Evolutionary conservation across 2,888 invertebrate genomes (phyloP).

Genomic region (Tetrapedia diversipes): DNA sequence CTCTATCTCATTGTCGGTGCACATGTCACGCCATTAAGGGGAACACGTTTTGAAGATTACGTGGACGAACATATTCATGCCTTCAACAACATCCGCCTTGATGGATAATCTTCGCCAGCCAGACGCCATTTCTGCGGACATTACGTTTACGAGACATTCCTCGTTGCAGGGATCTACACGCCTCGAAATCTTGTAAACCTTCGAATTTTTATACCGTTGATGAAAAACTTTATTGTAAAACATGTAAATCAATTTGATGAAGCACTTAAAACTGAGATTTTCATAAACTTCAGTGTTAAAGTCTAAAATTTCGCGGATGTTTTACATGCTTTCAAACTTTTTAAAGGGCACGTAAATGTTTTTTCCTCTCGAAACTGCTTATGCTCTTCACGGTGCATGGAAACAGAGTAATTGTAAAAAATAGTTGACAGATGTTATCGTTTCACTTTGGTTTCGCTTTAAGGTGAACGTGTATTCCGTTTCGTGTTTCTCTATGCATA

Average conservation of each 20-base stretch:
- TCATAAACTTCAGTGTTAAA: too few species aligned
- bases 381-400: too few species aligned
- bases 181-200: not conserved
- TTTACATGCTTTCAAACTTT: too few species aligned
- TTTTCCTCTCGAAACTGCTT: too few species aligned
- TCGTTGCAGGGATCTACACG: not conserved
- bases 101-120: not conserved
- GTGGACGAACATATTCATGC: conserved; percentile 1
- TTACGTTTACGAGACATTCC: not conserved
- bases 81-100: conserved; percentile 6
- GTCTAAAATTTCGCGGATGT: too few species aligned
- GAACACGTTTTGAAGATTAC: conserved; percentile 16
- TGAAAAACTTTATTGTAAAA: not conserved
- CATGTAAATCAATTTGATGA: too few species aligned
- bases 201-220: not conserved
- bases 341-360: too few species aligned
- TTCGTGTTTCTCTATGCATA: too few species aligned
- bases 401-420: too few species aligned
- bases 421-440: not conserved
- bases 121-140: not conserved
- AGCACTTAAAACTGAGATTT: too few species aligned
- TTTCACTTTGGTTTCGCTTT: not conserved
- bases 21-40: conserved; percentile 15
- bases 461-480: not conserved
- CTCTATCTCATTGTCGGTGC: not conserved